Evolutionary conservation across 2,797 vertebrate genomes (phyloP), one percentile per base, ranked within the genome.

Genomic region (Menidia menidia): DNA sequence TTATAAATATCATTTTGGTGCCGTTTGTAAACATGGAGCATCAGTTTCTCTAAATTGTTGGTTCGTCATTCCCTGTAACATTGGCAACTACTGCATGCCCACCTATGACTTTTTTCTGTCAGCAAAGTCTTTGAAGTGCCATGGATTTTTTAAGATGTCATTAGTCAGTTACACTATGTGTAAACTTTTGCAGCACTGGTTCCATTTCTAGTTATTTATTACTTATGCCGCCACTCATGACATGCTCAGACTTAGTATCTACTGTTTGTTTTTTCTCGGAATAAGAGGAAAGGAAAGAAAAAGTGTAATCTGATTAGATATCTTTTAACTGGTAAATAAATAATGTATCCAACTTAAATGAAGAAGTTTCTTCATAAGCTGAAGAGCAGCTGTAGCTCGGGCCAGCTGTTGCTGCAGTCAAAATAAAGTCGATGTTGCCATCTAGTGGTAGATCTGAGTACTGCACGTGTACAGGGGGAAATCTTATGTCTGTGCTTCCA

Each of bases 391-490:
- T 73, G 58, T 15, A 68, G 43, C 71, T 62, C 47, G 14, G 35
- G 67, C 57, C 82, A 85, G 78, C 82, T 86, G 84, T 74, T 87
- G 31, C 35, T 13, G 35, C 11, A 42, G 12, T 62, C 35, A 84
- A 86, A 71, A 66, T 62, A 56, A 86, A 66, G 82, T 63, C 76
- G 55, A 62, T 64, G 65, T 66, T 83, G 2, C 89, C 91, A 93
- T 91, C 92, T 92, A 88, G 89, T 90, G 92, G 85, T 9, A 3
- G 2, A 19, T 18, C 8, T 18, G 6, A 5, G 1, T 6, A 39
- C 41, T 54, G 2, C 31, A 53, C 6, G 7, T 11, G 19, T 55
- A 18, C 16, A 51, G 6, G 11, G 7, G 39, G 13, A 51, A 30
- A 30, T 30, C 11, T 10, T 12, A 10, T 51, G 48, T 7, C 10